Evolutionary conservation across 2,113 vertebrate species (phyloP), one percentile per base, ranked within the genome.

Genomic region (Pithys albifrons): DNA sequence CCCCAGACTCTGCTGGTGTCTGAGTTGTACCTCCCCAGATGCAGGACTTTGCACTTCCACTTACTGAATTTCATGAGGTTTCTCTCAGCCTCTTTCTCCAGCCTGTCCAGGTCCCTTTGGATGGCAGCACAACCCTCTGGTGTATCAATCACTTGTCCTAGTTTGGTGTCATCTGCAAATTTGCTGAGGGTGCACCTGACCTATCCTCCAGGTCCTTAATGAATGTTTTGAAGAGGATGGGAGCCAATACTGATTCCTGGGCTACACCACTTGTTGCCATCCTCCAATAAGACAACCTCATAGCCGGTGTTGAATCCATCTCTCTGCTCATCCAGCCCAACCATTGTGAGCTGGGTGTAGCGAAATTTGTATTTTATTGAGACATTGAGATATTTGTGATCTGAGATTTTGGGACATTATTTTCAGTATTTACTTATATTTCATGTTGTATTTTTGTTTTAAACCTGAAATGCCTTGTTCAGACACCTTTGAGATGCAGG

Each of bases 341-440:
- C 23, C n/a, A 4, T 67, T 70, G 9, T 16, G 37, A 92, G 14
- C 39, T 67, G 39, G n/a, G 33, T 35, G 93, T 49, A 90, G 52
- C 51, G 71, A 64, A 54, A 75, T 62, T 70, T 91, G 59, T 37
- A 46, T 93, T 94, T 94, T 83, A 33, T 95, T 91, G 39, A 89
- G 70, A 77, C 1, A 3, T 29, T 64, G 93, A 80, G 41, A 46
- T 76, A 77, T 43, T 78, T 28, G 39, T 93, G 31, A 94, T 95
- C 57, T 78, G 71, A n/a, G 31, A 23, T 45, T 37, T 94, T 94
- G 51, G 33, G 74, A 9, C 35, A 74, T 54, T 35, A 37, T 45
- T 61, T 10, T 5, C 33, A 23, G 27, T 8, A 28, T 77, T 71
- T 18, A 1, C 41, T 62, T 37, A 3, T 41, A 43, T 84, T 64